Evolutionary conservation across 2,888 invertebrate genomes (phyloP).

Genomic region (Drosophila recens): DNA sequence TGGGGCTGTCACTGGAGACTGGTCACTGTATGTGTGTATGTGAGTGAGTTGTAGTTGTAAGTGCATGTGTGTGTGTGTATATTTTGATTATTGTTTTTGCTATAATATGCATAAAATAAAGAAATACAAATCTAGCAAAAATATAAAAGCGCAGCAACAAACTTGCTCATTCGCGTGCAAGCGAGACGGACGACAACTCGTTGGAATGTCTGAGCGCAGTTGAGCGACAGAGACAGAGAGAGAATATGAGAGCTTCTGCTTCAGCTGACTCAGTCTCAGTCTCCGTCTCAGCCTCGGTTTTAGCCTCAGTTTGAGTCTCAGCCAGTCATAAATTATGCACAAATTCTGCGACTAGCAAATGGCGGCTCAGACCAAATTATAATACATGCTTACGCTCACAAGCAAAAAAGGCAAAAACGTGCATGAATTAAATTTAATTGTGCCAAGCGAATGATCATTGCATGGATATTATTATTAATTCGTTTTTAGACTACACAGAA

Average conservation of each 20-base stretch:
- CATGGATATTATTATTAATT: constrained; percentile 8
- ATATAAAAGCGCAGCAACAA: constrained; percentile 29
- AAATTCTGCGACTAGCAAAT: constrained; percentile 72
- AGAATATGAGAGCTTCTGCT: too few species aligned
- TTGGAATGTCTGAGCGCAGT: constrained; percentile 1
- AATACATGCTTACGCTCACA: constrained; percentile 14
- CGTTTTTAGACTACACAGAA: constrained; percentile 5
- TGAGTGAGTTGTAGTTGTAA: constrained; percentile 2
- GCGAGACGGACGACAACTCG: constrained; percentile 37
- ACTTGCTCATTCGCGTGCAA: constrained; percentile 39
- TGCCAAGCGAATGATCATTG: constrained; percentile 12
- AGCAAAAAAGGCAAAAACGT: background rate
- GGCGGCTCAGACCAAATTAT: constrained; percentile 53
- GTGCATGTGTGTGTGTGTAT: constrained; percentile 18
- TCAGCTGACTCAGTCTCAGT: constrained; percentile 2
- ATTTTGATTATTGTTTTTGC: constrained; percentile 63
- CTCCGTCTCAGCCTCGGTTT: constrained; percentile 20
- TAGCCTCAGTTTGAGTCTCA: constrained; percentile 37
- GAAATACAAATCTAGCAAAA: constrained; percentile 53
- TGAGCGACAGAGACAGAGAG: constrained; percentile 9
- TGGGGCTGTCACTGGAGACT: constrained; percentile 63
- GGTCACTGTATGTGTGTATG: constrained; percentile 40
- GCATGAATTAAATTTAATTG: constrained; percentile 11
- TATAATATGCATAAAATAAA: constrained; percentile 72
- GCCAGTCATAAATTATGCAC: constrained; percentile 78